A percentile compares a stretch with the other conserved stretches of the same genome.
These are phyloP conservation scores for Cordilura impudica DNA, from an alignment of 2,888 invertebrate species.

Conservation along the genomic window DNA sequence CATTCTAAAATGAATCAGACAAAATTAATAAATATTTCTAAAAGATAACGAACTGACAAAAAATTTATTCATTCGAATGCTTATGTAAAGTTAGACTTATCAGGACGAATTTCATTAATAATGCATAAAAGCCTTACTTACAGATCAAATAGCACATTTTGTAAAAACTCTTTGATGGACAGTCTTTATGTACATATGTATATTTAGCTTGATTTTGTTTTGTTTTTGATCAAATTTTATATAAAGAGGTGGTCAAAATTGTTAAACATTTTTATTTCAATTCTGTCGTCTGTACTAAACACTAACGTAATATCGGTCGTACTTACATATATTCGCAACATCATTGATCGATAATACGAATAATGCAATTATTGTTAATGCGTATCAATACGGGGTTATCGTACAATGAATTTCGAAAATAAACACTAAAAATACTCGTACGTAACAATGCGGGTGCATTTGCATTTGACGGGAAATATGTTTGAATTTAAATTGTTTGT, in stretches of 20 bases:
- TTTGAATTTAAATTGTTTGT: not conserved
- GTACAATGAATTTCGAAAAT: not conserved
- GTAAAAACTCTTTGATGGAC: too few species aligned
- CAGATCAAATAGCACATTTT: too few species aligned
- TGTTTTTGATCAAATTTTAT: constrained; percentile 11
- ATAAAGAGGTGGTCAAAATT: constrained; percentile 14
- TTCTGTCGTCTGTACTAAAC: constrained; percentile 23
- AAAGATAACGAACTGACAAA: too few species aligned
- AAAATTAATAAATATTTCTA: too few species aligned
- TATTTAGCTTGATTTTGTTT: not conserved
- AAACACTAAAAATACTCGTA: not conserved
- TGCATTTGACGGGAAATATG: not conserved
- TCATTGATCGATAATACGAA: not conserved
- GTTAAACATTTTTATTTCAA: constrained; percentile 46
- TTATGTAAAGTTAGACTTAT: too few species aligned
- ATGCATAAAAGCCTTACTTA: too few species aligned
- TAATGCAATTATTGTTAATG: not conserved
- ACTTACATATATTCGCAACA: too few species aligned
- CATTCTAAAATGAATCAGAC: too few species aligned
- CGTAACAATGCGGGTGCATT: not conserved
- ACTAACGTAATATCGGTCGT: constrained; percentile 1
- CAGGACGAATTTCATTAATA: too few species aligned
- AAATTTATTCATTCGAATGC: too few species aligned
- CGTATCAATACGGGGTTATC: not conserved
- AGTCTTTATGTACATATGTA: not conserved